A percentile compares a stretch with the other conserved stretches of the same genome.
Conservation (phyloP, 2,113 vertebrate genomes). For the Saimiri boliviensis region DNA sequence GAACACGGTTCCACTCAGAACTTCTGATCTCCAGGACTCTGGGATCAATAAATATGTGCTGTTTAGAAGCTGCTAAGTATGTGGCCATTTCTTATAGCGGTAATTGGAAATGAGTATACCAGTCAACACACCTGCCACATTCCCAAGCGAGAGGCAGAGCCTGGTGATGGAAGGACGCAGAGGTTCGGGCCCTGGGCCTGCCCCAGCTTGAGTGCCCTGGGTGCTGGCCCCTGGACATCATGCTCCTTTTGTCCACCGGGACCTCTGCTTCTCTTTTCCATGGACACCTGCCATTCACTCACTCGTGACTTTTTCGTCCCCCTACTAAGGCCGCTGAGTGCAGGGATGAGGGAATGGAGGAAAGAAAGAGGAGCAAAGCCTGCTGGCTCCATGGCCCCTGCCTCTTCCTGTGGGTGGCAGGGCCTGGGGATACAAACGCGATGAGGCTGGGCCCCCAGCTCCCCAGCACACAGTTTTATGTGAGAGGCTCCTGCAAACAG, state of each 20-base stretch:
- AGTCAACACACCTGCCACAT: background rate
- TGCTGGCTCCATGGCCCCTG: no score
- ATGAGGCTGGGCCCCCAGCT: background rate
- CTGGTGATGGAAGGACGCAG: background rate
- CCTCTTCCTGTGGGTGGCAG: background rate
- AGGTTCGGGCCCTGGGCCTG: background rate
- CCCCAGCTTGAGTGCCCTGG: background rate
- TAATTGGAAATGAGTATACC: background rate
- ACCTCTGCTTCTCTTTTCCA: background rate
- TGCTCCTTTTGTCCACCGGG: background rate
- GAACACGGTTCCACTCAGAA: background rate
- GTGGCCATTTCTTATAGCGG: background rate
- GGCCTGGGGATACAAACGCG: background rate
- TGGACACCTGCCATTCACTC: background rate
- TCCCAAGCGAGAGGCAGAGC: background rate
- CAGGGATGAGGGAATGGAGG: background rate
- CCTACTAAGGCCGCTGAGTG: background rate
- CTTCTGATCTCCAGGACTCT: background rate
- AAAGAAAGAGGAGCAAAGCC: background rate
- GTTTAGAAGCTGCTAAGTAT: background rate
- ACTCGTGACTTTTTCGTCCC: background rate
- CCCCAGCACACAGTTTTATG: no score
- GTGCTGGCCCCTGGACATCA: background rate
- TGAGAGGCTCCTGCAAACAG: background rate
- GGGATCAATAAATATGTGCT: background rate